These are phyloP conservation scores for Xanthorhoe spadicearia DNA, from an alignment of 2,888 invertebrate genomes.

Conservation along the genomic window DNA sequence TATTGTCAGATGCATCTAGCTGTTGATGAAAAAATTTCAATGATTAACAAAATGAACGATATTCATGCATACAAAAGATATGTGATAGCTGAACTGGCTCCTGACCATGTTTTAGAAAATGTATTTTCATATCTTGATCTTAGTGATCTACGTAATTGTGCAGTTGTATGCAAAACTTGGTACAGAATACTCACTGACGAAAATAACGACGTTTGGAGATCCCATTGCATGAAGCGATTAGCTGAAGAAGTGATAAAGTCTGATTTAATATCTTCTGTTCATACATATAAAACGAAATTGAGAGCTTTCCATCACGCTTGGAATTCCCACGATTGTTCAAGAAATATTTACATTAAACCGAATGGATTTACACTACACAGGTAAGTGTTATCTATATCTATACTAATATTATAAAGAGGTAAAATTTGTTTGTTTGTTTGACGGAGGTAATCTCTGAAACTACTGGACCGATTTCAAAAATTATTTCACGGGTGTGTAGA, in stretches of 20 bases:
- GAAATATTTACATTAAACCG: conserved; percentile 97
- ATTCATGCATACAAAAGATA: conserved; percentile 73
- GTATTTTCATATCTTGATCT: conserved; percentile 96
- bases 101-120: conserved; percentile 93
- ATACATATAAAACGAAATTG: conserved; percentile 96
- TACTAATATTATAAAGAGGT: too few species aligned
- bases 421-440: too few species aligned
- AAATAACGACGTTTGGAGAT: conserved; percentile 97
- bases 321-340: conserved; percentile 98
- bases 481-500: too few species aligned
- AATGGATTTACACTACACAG: conserved; percentile 98
- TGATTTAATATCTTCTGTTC: conserved; percentile 94
- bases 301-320: conserved; percentile 97
- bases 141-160: conserved; percentile 94
- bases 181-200: conserved; percentile 95
- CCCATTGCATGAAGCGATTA: conserved; percentile 93
- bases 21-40: conserved; percentile 40
- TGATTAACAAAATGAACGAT: conserved; percentile 53
- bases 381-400: conserved; percentile 57
- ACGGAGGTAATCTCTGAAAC: too few species aligned
- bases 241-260: conserved; percentile 94
- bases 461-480: too few species aligned
- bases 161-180: conserved; percentile 97
- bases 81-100: conserved; percentile 86
- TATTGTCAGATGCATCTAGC: neutral